Evolutionary conservation across 64 coral and sea anemone species (phyloP), one percentile per base, ranked within the genome.

Genomic region (Stichodactyla mertensii): DNA sequence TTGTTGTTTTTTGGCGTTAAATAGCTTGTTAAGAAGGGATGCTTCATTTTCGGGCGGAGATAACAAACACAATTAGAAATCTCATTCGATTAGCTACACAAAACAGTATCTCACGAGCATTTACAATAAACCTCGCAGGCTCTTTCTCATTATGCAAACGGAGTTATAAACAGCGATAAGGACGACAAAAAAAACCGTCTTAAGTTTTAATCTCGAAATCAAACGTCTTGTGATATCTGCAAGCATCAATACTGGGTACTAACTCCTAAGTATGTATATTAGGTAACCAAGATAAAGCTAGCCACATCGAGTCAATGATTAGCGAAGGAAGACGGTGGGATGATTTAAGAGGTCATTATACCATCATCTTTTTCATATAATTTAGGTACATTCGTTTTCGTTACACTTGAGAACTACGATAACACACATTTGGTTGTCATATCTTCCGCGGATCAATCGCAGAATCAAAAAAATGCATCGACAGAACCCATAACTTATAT

Each of bases 301-400:
- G 78, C 51, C 52, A 53, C 36, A 55, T 81, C 26, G 36, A 81
- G 53, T 53, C 51, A 54, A 81, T 81, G 78, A 81, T 81, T 55
- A 81, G 53, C 36, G 19, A 55, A 55, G 78, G 53, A 81, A 81
- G 78, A 81, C 78, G 16, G 78, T 81, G 78, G 20, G 78, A 20
- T 81, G 78, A 81, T 81, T 81, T 81, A 81, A 81, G 78, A 81
- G 78, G 51, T 81, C 78, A 81, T 81, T 81, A 81, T 53, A 55
- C 52, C 53, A 81, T 81, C 78, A 79, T 55, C 51, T 81, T 81
- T 81, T 81, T 53, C 78, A 54, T 81, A 52, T n/a, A 81, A 81
- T 81, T 81, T 53, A 52, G 78, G 78, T 52, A 53, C 53, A 55
- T 81, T 52, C 78, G 78, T 81, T 81, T 81, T 81, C 53, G 78